These are phyloP conservation scores for Chromis chromis DNA, from an alignment of 2,797 vertebrate species.

Conservation along the genomic window DNA sequence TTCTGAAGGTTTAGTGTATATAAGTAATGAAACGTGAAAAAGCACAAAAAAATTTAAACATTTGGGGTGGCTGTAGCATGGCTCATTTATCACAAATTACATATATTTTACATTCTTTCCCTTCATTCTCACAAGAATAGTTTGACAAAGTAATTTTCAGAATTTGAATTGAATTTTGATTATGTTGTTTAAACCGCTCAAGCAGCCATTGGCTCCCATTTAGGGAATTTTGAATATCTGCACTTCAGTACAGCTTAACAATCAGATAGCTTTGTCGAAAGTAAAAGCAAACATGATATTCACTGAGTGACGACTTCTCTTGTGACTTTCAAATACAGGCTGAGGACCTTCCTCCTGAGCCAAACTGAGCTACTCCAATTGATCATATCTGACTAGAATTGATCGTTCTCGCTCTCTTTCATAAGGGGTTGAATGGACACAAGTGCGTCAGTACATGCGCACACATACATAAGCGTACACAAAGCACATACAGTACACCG, in stretches of 20 bases:
- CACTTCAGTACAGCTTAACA: neutral
- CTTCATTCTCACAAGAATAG: constrained; percentile 3
- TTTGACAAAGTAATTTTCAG: constrained; percentile 2
- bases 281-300: neutral
- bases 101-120: constrained; percentile 34
- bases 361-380: too few species aligned
- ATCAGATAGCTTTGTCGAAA: neutral
- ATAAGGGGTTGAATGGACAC: too few species aligned
- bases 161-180: neutral
- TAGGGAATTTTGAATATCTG: constrained; percentile 6
- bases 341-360: too few species aligned
- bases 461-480: too few species aligned
- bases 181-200: constrained; percentile 21
- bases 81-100: constrained; percentile 39
- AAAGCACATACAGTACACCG: too few species aligned
- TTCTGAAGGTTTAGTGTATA: neutral
- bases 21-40: constrained; percentile 5
- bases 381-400: too few species aligned
- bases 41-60: constrained; percentile 8
- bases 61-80: constrained; percentile 9
- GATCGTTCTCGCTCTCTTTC: too few species aligned
- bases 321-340: too few species aligned
- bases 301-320: too few species aligned
- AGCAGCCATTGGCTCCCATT: neutral
- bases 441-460: too few species aligned